Conservation (phyloP, 2,888 invertebrate genomes). For the Lycia hirtaria region DNA sequence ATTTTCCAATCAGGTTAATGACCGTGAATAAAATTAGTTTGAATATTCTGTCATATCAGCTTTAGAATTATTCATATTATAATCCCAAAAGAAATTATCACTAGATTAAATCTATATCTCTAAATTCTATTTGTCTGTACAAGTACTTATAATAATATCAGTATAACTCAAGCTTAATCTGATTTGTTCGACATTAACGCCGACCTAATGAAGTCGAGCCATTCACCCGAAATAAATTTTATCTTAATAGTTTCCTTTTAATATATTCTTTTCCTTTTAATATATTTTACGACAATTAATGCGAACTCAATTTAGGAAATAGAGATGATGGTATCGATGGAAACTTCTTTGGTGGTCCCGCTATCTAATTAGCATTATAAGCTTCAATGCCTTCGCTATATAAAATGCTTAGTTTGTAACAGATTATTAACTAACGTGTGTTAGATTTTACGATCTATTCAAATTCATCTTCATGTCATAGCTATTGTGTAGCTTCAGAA, state of each 20-base stretch:
- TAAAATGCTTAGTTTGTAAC: conserved; percentile 38
- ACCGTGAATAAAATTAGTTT: no score
- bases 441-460: conserved; percentile 59
- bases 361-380: conserved; percentile 69
- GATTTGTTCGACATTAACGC: conserved; percentile 32
- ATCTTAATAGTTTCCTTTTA: conserved; percentile 51
- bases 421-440: conserved; percentile 60
- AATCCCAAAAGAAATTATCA: neutral
- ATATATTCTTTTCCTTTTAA: conserved; percentile 49
- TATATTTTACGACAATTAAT: conserved; percentile 46
- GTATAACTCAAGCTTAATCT: conserved; percentile 28
- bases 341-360: conserved; percentile 73
- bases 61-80: neutral
- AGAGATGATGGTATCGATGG: conserved; percentile 43
- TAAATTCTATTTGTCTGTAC: conserved; percentile 13
- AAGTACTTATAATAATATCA: conserved; percentile 15
- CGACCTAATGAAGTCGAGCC: conserved; percentile 41
- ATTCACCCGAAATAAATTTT: conserved; percentile 41
- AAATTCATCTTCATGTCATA: conserved; percentile 31
- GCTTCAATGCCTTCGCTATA: conserved; percentile 57
- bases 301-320: conserved; percentile 48
- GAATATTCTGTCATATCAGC: neutral
- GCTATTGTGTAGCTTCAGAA: neutral
- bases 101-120: neutral
- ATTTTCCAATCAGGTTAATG: no score